Percentiles rank a stretch among this genome's conserved stretches.
Evolutionary conservation across 2,888 invertebrate species (phyloP).

Genomic region (Clistopyga incitator): DNA sequence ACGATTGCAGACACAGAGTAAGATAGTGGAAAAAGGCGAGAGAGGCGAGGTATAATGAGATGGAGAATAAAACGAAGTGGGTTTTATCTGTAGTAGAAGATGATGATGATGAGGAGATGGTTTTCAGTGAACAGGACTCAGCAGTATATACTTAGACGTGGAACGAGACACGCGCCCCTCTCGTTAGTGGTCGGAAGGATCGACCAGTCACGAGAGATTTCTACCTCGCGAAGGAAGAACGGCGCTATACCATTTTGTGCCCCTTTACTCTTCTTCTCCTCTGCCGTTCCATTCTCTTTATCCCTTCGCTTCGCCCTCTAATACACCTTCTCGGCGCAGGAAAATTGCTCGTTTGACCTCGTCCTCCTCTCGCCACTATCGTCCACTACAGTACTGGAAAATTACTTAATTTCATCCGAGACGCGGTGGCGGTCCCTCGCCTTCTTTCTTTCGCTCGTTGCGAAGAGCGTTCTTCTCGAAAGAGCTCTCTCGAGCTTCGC

Average conservation of each 20-base stretch:
- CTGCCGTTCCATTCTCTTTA: conserved; percentile 15
- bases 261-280: conserved; percentile 12
- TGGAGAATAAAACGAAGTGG: conserved; percentile 36
- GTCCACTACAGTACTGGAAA: conserved; percentile 41
- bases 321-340: conserved; percentile 20
- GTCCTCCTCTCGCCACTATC: conserved; percentile 16
- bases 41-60: conserved; percentile 38
- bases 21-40: background rate
- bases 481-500: conserved; percentile 27
- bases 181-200: conserved; percentile 36
- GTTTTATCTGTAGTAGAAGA: conserved; percentile 32
- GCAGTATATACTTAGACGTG: conserved; percentile 17
- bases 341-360: conserved; percentile 46
- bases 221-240: conserved; percentile 8
- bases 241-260: conserved; percentile 19
- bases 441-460: conserved; percentile 14
- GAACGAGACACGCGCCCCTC: conserved; percentile 30
- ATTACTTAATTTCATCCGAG: conserved; percentile 50
- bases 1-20: background rate
- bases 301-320: conserved; percentile 22
- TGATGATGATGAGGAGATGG: conserved; percentile 34
- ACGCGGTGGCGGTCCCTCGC: conserved; percentile 10
- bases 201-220: conserved; percentile 41
- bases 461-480: conserved; percentile 13
- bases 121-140: conserved; percentile 27